Evolutionary conservation across 2,113 vertebrate genomes (phyloP).

Genomic region (Thymallus thymallus): DNA sequence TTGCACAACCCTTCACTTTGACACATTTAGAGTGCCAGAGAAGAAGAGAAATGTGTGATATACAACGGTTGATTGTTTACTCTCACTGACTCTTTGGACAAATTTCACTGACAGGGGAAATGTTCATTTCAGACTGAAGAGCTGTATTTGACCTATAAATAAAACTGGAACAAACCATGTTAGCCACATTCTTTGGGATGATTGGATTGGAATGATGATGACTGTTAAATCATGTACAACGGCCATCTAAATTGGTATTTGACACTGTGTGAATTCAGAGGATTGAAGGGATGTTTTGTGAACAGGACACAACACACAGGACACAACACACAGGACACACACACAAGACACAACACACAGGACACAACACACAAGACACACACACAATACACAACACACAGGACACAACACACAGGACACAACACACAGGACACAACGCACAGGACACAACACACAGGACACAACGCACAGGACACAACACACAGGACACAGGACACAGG

Average conservation of each 20-base stretch:
- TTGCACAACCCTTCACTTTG: not conserved
- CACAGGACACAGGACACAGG: not conserved
- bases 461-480: not conserved
- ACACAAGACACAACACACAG: no score
- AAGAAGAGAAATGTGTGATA: slow-evolving; percentile 26
- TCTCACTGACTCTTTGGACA: slow-evolving; percentile 25
- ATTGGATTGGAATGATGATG: slow-evolving; percentile 13
- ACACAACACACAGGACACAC: no score
- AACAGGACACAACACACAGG: not conserved
- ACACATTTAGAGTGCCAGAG: slow-evolving; percentile 7
- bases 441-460: slow-evolving; percentile 21
- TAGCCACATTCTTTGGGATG: not conserved
- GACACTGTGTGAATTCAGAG: slow-evolving; percentile 45
- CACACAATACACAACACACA: slow-evolving; percentile 1
- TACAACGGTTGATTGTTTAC: slow-evolving; percentile 24
- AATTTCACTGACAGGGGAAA: slow-evolving; percentile 18
- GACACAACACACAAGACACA: not conserved
- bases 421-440: no score
- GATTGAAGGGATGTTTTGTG: slow-evolving; percentile 50
- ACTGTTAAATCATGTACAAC: slow-evolving; percentile 28
- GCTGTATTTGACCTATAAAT: no score
- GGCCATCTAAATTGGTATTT: slow-evolving; percentile 43
- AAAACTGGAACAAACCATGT: not conserved
- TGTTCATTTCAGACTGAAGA: not conserved
- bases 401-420: not conserved